phyloP scores from a whole-genome alignment of 2,888 invertebrate species.

The Theretra japonica region DNA sequence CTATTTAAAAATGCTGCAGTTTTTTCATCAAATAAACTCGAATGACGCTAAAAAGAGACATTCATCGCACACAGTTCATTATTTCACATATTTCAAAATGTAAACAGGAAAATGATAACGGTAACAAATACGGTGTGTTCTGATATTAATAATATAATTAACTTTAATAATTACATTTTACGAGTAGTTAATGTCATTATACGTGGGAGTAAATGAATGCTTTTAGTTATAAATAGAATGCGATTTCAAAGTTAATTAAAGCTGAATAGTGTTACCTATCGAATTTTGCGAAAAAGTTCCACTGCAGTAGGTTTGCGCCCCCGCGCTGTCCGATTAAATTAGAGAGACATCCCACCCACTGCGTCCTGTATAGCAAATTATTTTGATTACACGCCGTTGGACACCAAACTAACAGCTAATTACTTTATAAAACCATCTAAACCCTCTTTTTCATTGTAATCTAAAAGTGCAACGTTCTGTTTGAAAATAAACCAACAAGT shows the following conservation, averaged over 20 bases:
- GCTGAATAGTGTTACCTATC: constrained; percentile 19
- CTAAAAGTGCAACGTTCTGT: constrained; percentile 29
- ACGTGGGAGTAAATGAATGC: not conserved
- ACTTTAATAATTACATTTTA: not conserved
- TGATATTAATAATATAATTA: not conserved
- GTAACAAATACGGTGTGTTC: not conserved
- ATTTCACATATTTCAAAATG: constrained; percentile 16
- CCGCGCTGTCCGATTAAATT: constrained; percentile 67
- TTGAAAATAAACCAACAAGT: constrained; percentile 13
- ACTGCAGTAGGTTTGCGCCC: constrained; percentile 53
- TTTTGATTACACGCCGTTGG: constrained; percentile 60
- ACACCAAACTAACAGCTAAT: constrained; percentile 61
- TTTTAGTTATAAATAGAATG: not conserved
- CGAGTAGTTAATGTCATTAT: not conserved
- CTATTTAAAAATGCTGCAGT: constrained; percentile 25
- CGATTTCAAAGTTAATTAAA: constrained; percentile 17
- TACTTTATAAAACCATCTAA: constrained; percentile 59
- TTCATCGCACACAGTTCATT: constrained; percentile 20
- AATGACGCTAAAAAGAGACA: constrained; percentile 24
- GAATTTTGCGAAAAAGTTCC: constrained; percentile 49
- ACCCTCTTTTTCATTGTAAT: constrained; percentile 39
- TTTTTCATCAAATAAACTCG: constrained; percentile 25
- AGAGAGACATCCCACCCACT: constrained; percentile 51
- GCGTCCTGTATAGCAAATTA: constrained; percentile 63
- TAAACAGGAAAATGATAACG: not conserved